Base-by-base conservation (phyloP, 2,113 vertebrate species). In the Saiga tatarica region DNA sequence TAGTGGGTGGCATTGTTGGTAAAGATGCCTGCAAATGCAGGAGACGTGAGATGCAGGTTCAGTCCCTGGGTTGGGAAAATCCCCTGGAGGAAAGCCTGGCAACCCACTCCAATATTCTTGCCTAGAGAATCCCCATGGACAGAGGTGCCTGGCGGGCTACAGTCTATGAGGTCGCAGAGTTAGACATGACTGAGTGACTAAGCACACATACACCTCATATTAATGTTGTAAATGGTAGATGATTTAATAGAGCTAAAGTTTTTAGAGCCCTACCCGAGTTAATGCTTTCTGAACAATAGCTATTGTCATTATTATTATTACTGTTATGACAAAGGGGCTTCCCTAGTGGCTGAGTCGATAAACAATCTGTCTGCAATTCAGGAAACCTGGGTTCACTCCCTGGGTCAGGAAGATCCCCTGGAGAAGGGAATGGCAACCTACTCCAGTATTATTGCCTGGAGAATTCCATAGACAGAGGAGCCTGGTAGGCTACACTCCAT, bases 11-110 rank as follows among this genome's bases (percentile, higher is more conserved):
- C n/a, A 71, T 12, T 39, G n/a, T 36, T 71, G 67, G 67, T 12
- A 39, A 71, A 71, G 67, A 39, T 23, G 2, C 67, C 67, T 39
- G 67, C 19, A 9, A 74, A 3, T 39, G 67, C 19, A 74, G n/a
- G n/a, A 39, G 19, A 39, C 67, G 6, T 23, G n/a, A 71, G 67
- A 71, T 23, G n/a, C 1, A 10, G 67, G 19, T 71, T 39, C 67
- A 6, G 0, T 39, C 2, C 11, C 67, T 71, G 67, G n/a, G n/a
- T 71, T 6, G 67, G 67, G n/a, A 39, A 71, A n/a, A 39, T 12
- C 67, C n/a, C 67, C 67, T 71, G 67, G 67, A 36, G 19, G 67
- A 71, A 2, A 9, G n/a, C n/a, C 23, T 23, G 64, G 67, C 67
- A 71, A 71, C 67, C 67, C 67, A 71, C 67, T 39, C 19, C n/a